Conservation (phyloP, 2,888 invertebrate species). For the Sarcophaga subvicina region DNA sequence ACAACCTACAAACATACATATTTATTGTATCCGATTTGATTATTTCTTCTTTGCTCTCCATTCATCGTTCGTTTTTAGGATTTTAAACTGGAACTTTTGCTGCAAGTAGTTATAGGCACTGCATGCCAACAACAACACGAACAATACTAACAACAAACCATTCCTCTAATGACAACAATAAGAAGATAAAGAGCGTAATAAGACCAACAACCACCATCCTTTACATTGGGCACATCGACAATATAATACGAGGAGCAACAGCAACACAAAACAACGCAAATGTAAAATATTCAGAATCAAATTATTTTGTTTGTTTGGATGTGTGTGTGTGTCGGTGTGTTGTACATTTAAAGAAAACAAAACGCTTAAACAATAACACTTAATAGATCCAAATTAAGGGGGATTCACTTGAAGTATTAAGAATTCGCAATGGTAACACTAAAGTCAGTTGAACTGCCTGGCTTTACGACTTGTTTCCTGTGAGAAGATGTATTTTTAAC, state of each 20-base stretch:
- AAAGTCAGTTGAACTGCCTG: no score
- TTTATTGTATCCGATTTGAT: slow-evolving; percentile 7
- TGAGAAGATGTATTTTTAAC: no score
- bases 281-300: no score
- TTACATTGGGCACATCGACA: slow-evolving; percentile 55
- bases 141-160: slow-evolving; percentile 32
- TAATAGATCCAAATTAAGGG: not conserved
- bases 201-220: slow-evolving; percentile 29
- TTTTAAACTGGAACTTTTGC: slow-evolving; percentile 51
- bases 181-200: not conserved
- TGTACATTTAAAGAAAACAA: no score
- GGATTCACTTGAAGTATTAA: not conserved
- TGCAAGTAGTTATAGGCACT: slow-evolving; percentile 17
- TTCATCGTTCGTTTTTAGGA: slow-evolving; percentile 6
- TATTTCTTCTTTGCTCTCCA: not conserved
- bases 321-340: no score
- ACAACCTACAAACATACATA: slow-evolving; percentile 52
- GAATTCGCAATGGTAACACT: no score
- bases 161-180: not conserved
- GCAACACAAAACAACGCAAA: not conserved
- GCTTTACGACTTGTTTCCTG: no score
- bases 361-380: no score
- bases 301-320: no score
- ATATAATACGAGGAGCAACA: slow-evolving; percentile 16
- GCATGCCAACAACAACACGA: slow-evolving; percentile 52